Evolutionary conservation across 1,140 invertebrate species (phyloP).

Genomic region (Drosophila ironensis): DNA sequence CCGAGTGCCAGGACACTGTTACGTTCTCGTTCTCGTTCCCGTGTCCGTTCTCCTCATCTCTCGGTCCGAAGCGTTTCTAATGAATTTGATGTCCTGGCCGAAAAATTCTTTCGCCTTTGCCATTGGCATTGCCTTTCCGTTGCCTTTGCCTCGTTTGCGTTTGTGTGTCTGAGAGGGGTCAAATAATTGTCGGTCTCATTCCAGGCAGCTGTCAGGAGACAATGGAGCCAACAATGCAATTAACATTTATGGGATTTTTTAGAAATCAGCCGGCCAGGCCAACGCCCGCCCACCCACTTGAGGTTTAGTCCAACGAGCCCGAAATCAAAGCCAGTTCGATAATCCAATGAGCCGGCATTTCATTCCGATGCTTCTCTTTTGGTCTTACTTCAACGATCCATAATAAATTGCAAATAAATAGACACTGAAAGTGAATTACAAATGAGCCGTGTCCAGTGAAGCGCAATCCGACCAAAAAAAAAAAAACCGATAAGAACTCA

Average conservation of each 20-base stretch:
- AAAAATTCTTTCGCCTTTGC: slow-evolving; percentile 61
- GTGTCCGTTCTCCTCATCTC: slow-evolving; percentile 9
- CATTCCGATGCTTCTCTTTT: slow-evolving; percentile 30
- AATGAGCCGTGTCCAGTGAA: slow-evolving; percentile 54
- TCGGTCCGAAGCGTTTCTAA: slow-evolving; percentile 55
- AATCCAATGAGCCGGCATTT: slow-evolving; percentile 69
- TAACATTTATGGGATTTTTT: slow-evolving; percentile 75
- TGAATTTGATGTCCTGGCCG: slow-evolving; percentile 70
- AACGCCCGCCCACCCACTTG: neutral
- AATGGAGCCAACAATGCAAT: slow-evolving; percentile 57
- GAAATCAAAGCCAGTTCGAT: slow-evolving; percentile 66
- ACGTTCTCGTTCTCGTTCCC: slow-evolving; percentile 25
- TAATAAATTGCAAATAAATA: slow-evolving; percentile 67
- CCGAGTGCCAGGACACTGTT: slow-evolving; percentile 7
- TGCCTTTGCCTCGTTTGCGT: slow-evolving; percentile 37
- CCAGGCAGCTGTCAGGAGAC: slow-evolving; percentile 50
- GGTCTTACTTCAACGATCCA: slow-evolving; percentile 11
- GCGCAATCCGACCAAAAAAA: slow-evolving; percentile 36
- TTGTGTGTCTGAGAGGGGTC: slow-evolving; percentile 13
- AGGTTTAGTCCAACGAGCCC: neutral
- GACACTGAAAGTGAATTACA: slow-evolving; percentile 74
- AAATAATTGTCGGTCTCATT: slow-evolving; percentile 70
- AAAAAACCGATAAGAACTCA: neutral
- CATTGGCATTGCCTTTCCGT: no score
- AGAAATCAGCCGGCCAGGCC: neutral